Evolutionary conservation across 2,113 vertebrate species (phyloP), one percentile per base, ranked within the genome.

Genomic region (Fregetta grallaria): DNA sequence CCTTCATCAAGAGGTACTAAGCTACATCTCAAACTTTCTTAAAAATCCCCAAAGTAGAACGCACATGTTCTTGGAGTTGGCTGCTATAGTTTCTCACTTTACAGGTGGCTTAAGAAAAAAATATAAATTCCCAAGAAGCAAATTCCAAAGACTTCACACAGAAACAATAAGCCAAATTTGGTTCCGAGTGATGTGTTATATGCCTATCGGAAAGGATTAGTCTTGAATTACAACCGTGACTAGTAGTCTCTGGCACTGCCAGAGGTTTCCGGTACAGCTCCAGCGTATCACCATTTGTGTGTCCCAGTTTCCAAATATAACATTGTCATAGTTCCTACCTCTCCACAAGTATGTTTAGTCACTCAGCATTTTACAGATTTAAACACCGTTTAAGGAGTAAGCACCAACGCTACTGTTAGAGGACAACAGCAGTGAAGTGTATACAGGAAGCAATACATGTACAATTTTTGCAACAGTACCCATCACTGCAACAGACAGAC

Each of bases 241-340:
- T 72, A 59, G 50, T 26, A 23, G 59, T 10, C 63, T 83, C 82
- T 80, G 66, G 49, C 94, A 62, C 84, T 82, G 83, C 80, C 70
- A 70, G 42, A 75, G 83, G 92, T 72, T 95, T 97, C 92, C 32
- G 15, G 65, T 91, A 18, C 16, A 94, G 80, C 88, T 96, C 66
- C 81, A 89, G 47, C 22, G 5, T 29, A 90, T 85, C 89, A 91
- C 73, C 58, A 5, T 49, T 89, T 89, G 56, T 89, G 32, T 47
- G 73, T 66, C 92, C 95, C 86, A 95, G 84, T 96, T 97, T 96
- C 92, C 95, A 95, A 94, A 94, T 89, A 93, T 81, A 91, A 96
- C 84, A 61, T 49, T 81, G 59, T 22, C 40, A 96, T n/a, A 78
- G 68, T 12, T 85, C 70, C 91, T 78, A 47, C 61, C 36, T 75